Evolutionary conservation across 2,888 invertebrate species (phyloP).

Genomic region (Tryphoninae sp.): DNA sequence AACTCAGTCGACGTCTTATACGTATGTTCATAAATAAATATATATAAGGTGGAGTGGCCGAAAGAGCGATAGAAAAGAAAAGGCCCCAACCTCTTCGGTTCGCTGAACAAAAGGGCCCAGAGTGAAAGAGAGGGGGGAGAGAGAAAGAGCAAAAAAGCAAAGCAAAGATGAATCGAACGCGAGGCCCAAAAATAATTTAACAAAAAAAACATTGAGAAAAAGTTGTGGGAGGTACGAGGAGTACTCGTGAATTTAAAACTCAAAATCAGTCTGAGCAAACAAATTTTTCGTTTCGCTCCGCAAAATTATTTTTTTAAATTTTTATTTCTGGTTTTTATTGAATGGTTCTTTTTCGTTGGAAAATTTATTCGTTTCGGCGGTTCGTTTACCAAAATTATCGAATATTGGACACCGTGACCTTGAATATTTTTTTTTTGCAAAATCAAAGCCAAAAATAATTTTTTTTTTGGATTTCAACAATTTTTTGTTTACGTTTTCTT

Average conservation of each 20-base stretch:
- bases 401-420: slow-evolving; percentile 4
- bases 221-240: slow-evolving; percentile 27
- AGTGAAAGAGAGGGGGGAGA: slow-evolving; percentile 8
- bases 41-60: slow-evolving; percentile 28
- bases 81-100: neutral
- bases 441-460: slow-evolving; percentile 4
- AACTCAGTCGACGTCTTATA: slow-evolving; percentile 30
- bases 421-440: neutral
- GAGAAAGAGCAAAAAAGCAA: slow-evolving; percentile 15
- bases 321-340: neutral
- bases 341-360: neutral
- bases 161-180: slow-evolving; percentile 48
- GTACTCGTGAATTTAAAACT: slow-evolving; percentile 27
- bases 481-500: slow-evolving; percentile 18
- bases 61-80: slow-evolving; percentile 45
- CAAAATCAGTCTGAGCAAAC: slow-evolving; percentile 32
- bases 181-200: slow-evolving; percentile 30
- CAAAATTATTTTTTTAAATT: slow-evolving; percentile 12
- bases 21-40: slow-evolving; percentile 20
- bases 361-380: neutral
- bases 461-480: neutral
- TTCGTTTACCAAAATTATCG: neutral
- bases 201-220: slow-evolving; percentile 35
- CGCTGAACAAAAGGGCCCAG: slow-evolving; percentile 48
- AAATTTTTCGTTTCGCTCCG: slow-evolving; percentile 36